Evolutionary conservation across 2,888 invertebrate genomes (phyloP), one percentile per base, ranked within the genome.

Genomic region (Melieria crassipennis): DNA sequence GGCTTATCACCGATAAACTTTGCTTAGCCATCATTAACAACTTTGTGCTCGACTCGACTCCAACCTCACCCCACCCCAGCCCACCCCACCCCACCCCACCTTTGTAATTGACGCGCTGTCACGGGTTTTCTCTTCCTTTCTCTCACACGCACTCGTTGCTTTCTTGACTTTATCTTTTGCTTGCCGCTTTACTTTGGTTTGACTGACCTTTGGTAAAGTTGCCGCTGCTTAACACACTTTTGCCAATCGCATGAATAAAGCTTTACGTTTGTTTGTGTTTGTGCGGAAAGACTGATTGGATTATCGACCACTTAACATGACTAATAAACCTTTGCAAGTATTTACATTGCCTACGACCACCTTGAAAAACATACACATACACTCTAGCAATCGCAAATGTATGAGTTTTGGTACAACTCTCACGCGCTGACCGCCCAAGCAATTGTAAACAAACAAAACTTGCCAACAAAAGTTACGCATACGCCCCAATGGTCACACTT

Each of bases 1-100:
- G 45, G 65, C 52, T 65, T 65, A 65, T 55, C 13, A 46, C 45
- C 65, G 55, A 55, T 55, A 55, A 56, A 65, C 45, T 55, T 65
- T 56, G 65, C 65, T 65, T 65, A 65, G 65, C 52, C 55, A 43
- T 55, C 65, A 45, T 55, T 55, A 45, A 65, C 55, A 65, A 65
- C 13, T 65, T 42, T 30, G 45, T 55, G 9, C 43, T 65, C 55
- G 42, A 58, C 42, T 58, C 58, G 16, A 30, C 30, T 30, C 2
- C 30, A 30, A 30, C 30, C 30, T 30, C 30, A 30, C 3, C 30
- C 30, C 30, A 30, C 30, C 30, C 30, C 30, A 30, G 1, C 1
- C 3, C 30, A 30, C 3, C 30, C 30, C 30, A 30, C 30, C 1
- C 3, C 30, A 30, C 3, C 30, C 30, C 30, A 30, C 30, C 3